A percentile compares a stretch with the other conserved stretches of the same genome.
phyloP scores from a whole-genome alignment of 2,797 vertebrate genomes.

The Hypotaenidia okinawae region DNA sequence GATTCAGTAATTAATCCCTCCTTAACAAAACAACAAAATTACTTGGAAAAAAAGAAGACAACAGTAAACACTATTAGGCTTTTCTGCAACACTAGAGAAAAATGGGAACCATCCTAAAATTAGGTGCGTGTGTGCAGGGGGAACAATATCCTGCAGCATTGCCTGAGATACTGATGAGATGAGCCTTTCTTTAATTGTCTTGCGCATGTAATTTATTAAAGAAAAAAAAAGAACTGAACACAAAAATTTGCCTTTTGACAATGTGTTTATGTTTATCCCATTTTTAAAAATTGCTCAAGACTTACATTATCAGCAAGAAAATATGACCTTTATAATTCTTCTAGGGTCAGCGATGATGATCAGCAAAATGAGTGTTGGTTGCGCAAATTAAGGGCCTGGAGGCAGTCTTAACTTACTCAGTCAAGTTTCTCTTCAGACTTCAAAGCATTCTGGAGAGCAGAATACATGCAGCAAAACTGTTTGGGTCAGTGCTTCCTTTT shows the following conservation, averaged over 20 bases:
- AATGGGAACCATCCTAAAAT: slow-evolving; percentile 49
- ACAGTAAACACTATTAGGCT: slow-evolving; percentile 18
- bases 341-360: not conserved
- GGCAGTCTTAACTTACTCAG: slow-evolving; percentile 19
- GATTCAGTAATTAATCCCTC: slow-evolving; percentile 67
- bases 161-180: not conserved
- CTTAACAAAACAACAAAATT: slow-evolving; percentile 55
- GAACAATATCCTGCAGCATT: not conserved
- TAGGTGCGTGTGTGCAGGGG: not conserved
- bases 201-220: not conserved
- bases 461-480: slow-evolving; percentile 53
- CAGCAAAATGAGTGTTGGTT: slow-evolving; percentile 38
- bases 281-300: not conserved
- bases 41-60: not conserved
- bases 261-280: slow-evolving; percentile 22
- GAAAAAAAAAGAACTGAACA: not conserved
- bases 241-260: not conserved
- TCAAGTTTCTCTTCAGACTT: slow-evolving; percentile 51
- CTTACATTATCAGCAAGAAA: slow-evolving; percentile 1
- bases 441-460: slow-evolving; percentile 57
- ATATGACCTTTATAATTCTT: not conserved
- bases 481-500: slow-evolving; percentile 62
- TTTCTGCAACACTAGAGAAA: slow-evolving; percentile 26
- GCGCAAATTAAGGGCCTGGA: slow-evolving; percentile 52
- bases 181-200: not conserved